Percentiles rank a stretch among this genome's conserved stretches.
These are phyloP conservation scores for Xenopus tropicalis DNA, from an alignment of 2,113 vertebrate genomes.

Conservation along the genomic window UCB_Xtro_10.0 CM004451.2:57927501-57928000, in stretches of 20 bases:
- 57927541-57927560: constrained; percentile 66
- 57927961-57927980: too few relatives aligned
- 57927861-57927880: too few relatives aligned
- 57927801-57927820: neutral
- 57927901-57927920: too few relatives aligned
- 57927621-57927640: constrained; percentile 52
- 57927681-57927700: constrained; percentile 44
- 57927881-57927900: too few relatives aligned
- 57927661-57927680: constrained; percentile 46
- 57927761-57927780: neutral
- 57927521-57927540: constrained; percentile 57
- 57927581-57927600: constrained; percentile 63
- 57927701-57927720: constrained; percentile 10
- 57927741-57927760: neutral
- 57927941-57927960: too few relatives aligned
- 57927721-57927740: neutral
- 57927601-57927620: constrained; percentile 53
- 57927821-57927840: too few relatives aligned
- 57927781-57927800: neutral
- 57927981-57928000: too few relatives aligned
- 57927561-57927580: constrained; percentile 59
- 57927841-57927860: too few relatives aligned
- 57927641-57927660: constrained; percentile 53
- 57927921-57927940: too few relatives aligned
- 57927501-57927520: constrained; percentile 55